Conservation (phyloP, 2,888 invertebrate genomes). For the Balanococcus diminutus region DNA sequence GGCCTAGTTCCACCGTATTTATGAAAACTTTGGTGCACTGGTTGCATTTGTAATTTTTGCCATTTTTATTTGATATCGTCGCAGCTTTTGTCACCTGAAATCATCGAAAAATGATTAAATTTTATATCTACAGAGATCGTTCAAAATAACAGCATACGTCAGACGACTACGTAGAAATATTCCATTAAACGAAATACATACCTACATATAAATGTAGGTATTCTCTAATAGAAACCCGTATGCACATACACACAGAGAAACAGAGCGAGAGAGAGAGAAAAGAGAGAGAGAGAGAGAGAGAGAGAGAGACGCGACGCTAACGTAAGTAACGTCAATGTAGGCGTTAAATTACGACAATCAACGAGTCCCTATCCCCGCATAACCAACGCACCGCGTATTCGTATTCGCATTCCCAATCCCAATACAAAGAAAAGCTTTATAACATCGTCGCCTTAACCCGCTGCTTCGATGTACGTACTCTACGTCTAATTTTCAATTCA, state of each 20-base stretch:
- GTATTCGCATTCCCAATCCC: neutral
- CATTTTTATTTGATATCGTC: conserved; percentile 15
- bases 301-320: neutral
- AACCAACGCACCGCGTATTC: neutral
- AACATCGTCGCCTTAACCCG: neutral
- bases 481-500: neutral
- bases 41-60: conserved; percentile 33
- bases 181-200: neutral
- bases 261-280: neutral
- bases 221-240: neutral
- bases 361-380: neutral
- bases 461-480: neutral
- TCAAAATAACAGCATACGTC: neutral
- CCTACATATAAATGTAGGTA: neutral
- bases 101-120: neutral
- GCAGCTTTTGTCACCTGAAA: neutral
- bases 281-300: neutral
- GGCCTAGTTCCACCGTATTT: conserved; percentile 33
- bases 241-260: neutral
- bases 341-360: conserved; percentile 23
- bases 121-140: neutral
- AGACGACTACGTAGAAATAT: neutral
- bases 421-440: neutral
- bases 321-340: neutral
- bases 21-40: conserved; percentile 28